Percentiles rank a stretch among this genome's conserved stretches.
Conservation (phyloP, 1,140 invertebrate species). For the Apis mellifera region Amel_HAv3.1 CM009938.2:8403001-8403500, state of each 20-base stretch:
- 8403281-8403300: background rate
- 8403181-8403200: background rate
- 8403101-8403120: background rate
- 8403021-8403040: too few species aligned
- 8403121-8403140: too few species aligned
- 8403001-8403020: too few species aligned
- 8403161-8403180: background rate
- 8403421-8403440: background rate
- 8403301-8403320: background rate
- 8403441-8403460: background rate
- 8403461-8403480: background rate
- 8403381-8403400: background rate
- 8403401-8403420: background rate
- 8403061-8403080: too few species aligned
- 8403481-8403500: background rate
- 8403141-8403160: constrained; percentile 25
- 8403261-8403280: background rate
- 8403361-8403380: background rate
- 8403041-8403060: too few species aligned
- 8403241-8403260: constrained; percentile 3
- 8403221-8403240: constrained; percentile 14
- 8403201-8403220: constrained; percentile 61
- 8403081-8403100: background rate
- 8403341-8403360: background rate
- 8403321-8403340: background rate